A percentile compares a stretch with the other conserved stretches of the same genome.
These are phyloP conservation scores for Chiloscyllium punctatum DNA, from an alignment of 2,797 vertebrate species.

Conservation along the genomic window DNA sequence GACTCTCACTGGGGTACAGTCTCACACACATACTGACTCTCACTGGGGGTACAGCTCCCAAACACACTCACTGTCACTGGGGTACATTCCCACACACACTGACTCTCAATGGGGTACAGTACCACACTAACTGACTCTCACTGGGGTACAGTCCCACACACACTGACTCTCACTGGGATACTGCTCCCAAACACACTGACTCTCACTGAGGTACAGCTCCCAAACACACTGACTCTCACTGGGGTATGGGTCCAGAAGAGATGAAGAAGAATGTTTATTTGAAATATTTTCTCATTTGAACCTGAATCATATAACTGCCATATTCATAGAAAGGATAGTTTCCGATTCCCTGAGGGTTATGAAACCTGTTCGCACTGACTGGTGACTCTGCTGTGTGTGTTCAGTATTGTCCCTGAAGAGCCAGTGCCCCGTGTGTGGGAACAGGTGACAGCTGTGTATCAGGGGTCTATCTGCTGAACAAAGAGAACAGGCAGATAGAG, in stretches of 20 bases:
- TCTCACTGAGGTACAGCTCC: background rate
- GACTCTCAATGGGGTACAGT: no score
- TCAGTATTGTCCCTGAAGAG: background rate
- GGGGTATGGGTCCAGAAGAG: background rate
- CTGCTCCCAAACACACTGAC: background rate
- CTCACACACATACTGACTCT: background rate
- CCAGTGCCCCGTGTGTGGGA: background rate
- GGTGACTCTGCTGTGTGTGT: background rate
- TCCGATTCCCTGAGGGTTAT: background rate
- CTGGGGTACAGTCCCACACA: background rate
- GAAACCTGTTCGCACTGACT: background rate
- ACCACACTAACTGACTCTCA: background rate
- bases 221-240: background rate
- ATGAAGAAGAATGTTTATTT: background rate
- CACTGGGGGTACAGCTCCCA: background rate
- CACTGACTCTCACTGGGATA: background rate
- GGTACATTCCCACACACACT: background rate
- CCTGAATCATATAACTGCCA: no score
- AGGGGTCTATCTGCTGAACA: background rate
- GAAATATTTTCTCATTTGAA: background rate
- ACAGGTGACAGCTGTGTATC: background rate
- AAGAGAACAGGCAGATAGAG: background rate
- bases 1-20: background rate
- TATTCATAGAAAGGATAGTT: background rate
- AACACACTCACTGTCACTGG: slow-evolving; percentile 2